Conservation (phyloP, 1,140 invertebrate genomes). For the Paracyclopina nana region DNA sequence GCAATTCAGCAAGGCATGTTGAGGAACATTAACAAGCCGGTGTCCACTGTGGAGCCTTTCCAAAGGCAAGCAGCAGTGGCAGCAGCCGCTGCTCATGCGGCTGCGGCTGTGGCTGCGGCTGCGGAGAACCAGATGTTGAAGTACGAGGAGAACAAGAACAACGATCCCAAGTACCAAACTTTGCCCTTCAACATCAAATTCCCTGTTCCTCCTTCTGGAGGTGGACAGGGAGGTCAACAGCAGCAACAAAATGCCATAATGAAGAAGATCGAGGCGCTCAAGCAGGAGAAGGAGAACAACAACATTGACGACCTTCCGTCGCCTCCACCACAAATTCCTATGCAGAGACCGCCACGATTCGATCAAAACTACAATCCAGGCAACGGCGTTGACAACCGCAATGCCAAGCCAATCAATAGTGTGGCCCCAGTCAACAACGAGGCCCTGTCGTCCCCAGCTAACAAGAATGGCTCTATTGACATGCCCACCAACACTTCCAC, state of each 20-base stretch:
- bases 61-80: conserved; percentile 37
- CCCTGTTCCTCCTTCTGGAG: conserved; percentile 6
- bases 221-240: neutral
- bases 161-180: conserved; percentile 80
- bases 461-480: neutral
- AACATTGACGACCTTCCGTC: conserved; percentile 14
- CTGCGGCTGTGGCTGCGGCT: conserved; percentile 26
- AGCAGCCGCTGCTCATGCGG: neutral
- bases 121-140: conserved; percentile 28
- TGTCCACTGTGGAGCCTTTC: conserved; percentile 57
- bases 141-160: conserved; percentile 32
- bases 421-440: too few species aligned
- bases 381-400: too few species aligned
- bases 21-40: conserved; percentile 15
- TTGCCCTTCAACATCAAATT: conserved; percentile 73
- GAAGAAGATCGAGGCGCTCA: conserved; percentile 12
- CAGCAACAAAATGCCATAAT: too few species aligned
- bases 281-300: conserved; percentile 14
- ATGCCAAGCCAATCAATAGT: too few species aligned
- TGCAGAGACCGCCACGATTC: too few species aligned
- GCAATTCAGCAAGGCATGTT: conserved; percentile 18
- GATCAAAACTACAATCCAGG: too few species aligned
- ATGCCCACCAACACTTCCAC: neutral
- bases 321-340: conserved; percentile 16
- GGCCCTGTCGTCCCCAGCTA: neutral